Evolutionary conservation across 2,113 vertebrate species (phyloP).

Genomic region (Tupaia chinensis): DNA sequence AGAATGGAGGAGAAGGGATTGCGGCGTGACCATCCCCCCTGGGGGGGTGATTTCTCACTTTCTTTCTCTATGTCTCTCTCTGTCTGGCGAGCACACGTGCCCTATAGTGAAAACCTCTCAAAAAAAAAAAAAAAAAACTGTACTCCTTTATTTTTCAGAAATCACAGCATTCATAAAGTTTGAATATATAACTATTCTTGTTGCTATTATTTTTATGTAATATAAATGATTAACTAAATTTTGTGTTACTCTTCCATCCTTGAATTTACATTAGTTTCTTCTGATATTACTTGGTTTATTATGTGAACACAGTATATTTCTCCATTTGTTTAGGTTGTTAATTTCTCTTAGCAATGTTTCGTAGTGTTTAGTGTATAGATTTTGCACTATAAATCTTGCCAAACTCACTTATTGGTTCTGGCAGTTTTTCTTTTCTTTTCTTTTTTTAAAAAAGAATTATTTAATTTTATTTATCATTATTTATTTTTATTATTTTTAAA

Average conservation of each 20-base stretch:
- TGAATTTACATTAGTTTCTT: neutral
- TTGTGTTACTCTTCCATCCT: neutral
- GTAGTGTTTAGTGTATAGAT: neutral
- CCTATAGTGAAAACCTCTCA: no score
- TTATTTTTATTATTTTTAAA: no score
- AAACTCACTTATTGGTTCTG: neutral
- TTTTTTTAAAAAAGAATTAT: no score
- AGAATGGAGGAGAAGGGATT: no score
- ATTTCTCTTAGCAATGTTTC: slow-evolving; percentile 37
- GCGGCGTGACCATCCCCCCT: no score
- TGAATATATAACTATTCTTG: neutral
- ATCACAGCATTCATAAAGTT: neutral
- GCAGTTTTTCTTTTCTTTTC: neutral
- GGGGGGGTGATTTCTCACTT: no score
- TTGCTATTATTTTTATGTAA: slow-evolving; percentile 36
- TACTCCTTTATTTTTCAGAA: slow-evolving; percentile 27
- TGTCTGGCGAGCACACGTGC: no score
- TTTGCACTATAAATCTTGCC: slow-evolving; percentile 9
- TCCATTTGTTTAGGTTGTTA: neutral
- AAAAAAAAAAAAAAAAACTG: no score
- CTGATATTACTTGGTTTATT: slow-evolving; percentile 37
- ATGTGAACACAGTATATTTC: neutral
- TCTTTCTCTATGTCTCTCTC: no score
- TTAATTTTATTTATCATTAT: no score
- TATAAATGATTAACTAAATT: slow-evolving; percentile 51